Evolutionary conservation across 2,888 invertebrate species (phyloP), one percentile per base, ranked within the genome.

Genomic region (Pinctada fucata): DNA sequence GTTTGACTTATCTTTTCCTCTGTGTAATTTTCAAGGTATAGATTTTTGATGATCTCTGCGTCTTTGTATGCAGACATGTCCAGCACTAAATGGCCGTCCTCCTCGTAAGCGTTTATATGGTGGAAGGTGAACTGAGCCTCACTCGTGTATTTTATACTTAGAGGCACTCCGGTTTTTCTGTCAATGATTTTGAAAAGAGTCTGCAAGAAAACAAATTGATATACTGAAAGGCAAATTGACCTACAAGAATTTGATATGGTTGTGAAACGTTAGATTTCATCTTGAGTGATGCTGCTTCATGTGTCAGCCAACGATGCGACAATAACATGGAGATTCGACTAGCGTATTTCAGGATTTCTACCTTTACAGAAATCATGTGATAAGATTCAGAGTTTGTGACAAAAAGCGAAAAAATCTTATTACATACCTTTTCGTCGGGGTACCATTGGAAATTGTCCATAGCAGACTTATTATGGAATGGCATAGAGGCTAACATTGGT

Each of bases 41-140:
- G 45, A 8, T 45, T 47, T 47, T 64, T 13, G 3, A 73, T 73
- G 45, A 73, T 48, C 48, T 8, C 8, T 5, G 45, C 47, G 49
- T 73, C 73, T 10, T 63, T 47, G 16, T 64, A 73, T 5, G 47
- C 63, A n/a, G 64, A 64, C 5, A 73, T 50, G 65, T 73, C 73
- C 2, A 73, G 48, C 6, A 73, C 73, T 1, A 73, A 47, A 68
- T 51, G 47, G 78, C 80, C 75, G 31, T 92, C 91, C 69, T 94
- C 93, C 88, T 97, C 97, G 89, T 95, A 97, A 79, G 96, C 95
- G 93, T 97, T 97, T 64, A 93, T 92, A 81, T 93, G 93, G 94
- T 95, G 94, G 86, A 93, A 93, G 49, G 92, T 91, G 87, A 94
- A 94, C 84, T 94, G 93, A 0, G 93, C 88, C 4, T 91, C 90